Base-by-base conservation (phyloP, 2,888 invertebrate species). In the Allacma fusca region DNA sequence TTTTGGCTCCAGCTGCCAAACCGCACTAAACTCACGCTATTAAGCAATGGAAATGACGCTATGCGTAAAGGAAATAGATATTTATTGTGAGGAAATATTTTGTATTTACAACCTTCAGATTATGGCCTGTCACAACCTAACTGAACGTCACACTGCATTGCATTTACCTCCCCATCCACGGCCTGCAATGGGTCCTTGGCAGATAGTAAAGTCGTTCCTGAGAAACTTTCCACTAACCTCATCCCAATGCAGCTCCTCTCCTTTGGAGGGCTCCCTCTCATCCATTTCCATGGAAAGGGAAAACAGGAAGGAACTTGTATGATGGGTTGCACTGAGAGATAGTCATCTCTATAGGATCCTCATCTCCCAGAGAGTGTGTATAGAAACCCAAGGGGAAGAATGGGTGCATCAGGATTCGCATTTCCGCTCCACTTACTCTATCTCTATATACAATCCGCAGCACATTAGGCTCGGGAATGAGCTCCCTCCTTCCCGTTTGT, bases 1-100 rank as follows among this genome's bases (percentile, higher is more conserved):
- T 50, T 26, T 29, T 24, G 65, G 65, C 26, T 26, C 29, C 65
- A 65, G 65, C 65, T 65, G 65, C 65, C 65, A 65, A 65, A 65
- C 19, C 29, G 65, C 65, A 65, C 62, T 26, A 23, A 62, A 23
- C 23, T 62, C 23, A 62, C 62, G 26, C 62, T 26, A 26, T 65
- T 50, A 50, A 65, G 65, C n/a, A 2, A 24, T 19, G 16, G 24
- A 65, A 26, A 65, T 29, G 29, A 28, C 1, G 28, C 50, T 50
- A 16, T 50, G 50, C 50, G n/a, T 50, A 50, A 50, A 50, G 50
- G 50, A 50, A 50, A 50, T 50, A 50, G 50, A 50, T 50, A 50
- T 50, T 50, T 50, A 50, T 50, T 50, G 50, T 50, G 50, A 50
- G 50, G 50, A 50, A 50, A 50, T 50, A 50, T 50, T 50, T 50